A percentile compares a stretch with the other conserved stretches of the same genome.
Evolutionary conservation across 1,140 invertebrate genomes (phyloP).

Genomic region (Camponotus floridanus): DNA sequence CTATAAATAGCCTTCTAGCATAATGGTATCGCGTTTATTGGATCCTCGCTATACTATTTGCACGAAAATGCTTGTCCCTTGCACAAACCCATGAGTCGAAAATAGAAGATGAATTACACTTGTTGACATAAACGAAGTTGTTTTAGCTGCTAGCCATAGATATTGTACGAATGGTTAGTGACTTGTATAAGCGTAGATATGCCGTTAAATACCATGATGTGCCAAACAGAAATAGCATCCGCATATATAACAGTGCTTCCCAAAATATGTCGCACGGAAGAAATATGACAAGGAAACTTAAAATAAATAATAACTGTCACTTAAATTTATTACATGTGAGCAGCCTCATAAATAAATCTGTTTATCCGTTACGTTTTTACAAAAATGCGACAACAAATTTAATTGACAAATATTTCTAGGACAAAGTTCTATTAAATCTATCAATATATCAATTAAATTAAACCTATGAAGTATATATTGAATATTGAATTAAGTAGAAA

Average conservation of each 20-base stretch:
- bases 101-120: constrained; percentile 27
- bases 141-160: constrained; percentile 18
- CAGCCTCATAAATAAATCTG: not conserved
- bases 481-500: not conserved
- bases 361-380: not conserved
- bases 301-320: not conserved
- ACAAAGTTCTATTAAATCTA: not conserved
- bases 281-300: constrained; percentile 13
- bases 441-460: not conserved
- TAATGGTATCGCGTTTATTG: constrained; percentile 5
- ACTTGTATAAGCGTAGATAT: not conserved
- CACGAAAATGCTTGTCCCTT: constrained; percentile 36
- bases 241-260: constrained; percentile 10
- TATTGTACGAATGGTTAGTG: constrained; percentile 1
- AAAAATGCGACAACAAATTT: not conserved
- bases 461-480: not conserved
- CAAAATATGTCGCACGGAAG: constrained; percentile 19
- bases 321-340: not conserved
- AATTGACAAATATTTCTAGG: not conserved
- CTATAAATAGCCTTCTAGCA: not conserved
- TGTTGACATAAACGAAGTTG: constrained; percentile 35
- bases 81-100: not conserved
- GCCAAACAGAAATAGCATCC: constrained; percentile 11
- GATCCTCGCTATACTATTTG: not conserved
- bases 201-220: not conserved